Evolutionary conservation across 2,888 invertebrate species (phyloP).

Genomic region (Scaptodrosophila latifasciaeformis): DNA sequence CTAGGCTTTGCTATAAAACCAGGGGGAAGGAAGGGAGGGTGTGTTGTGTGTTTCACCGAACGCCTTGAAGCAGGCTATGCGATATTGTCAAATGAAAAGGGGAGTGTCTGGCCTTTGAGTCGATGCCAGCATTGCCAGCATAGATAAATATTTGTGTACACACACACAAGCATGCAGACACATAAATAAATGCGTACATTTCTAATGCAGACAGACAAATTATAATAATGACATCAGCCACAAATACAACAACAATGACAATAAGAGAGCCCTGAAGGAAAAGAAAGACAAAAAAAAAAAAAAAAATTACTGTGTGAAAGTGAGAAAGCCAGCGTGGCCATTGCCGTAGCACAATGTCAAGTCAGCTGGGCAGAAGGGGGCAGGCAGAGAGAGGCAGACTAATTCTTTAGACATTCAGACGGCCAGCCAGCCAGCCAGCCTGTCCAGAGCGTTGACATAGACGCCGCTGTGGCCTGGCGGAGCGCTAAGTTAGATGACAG

Average conservation of each 20-base stretch:
- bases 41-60: constrained; percentile 4
- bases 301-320: constrained; percentile 53
- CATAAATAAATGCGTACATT: constrained; percentile 15
- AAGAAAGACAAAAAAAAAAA: too few species aligned
- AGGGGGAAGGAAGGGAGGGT: constrained; percentile 6
- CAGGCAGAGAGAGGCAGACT: constrained; percentile 11
- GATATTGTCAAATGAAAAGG: background rate
- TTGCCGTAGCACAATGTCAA: constrained; percentile 39
- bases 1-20: background rate
- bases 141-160: background rate
- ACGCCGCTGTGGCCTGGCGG: constrained; percentile 1
- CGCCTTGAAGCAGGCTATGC: constrained; percentile 1
- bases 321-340: constrained; percentile 41
- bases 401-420: too few species aligned
- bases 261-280: too few species aligned
- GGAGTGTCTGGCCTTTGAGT: constrained; percentile 23
- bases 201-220: constrained; percentile 62
- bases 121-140: constrained; percentile 27
- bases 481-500: constrained; percentile 45
- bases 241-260: constrained; percentile 6
- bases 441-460: constrained; percentile 39
- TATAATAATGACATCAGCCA: constrained; percentile 61
- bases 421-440: too few species aligned
- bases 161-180: constrained; percentile 2
- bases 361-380: constrained; percentile 26